phyloP scores from a whole-genome alignment of 2,797 vertebrate genomes.

The Acropternis orthonyx region DNA sequence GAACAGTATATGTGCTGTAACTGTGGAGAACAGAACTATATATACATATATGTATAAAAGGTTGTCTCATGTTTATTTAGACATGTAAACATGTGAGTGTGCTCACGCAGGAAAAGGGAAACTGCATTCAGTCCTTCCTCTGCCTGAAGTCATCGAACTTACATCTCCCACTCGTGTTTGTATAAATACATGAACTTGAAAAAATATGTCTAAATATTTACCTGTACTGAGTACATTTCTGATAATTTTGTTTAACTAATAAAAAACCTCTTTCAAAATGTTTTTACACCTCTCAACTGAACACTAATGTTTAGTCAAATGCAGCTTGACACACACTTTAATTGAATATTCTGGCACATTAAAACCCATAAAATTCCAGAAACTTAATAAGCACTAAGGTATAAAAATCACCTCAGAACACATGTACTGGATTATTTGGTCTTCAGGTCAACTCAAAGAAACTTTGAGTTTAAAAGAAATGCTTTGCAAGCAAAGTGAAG shows the following conservation, averaged over 20 bases:
- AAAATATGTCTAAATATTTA: conserved; percentile 16
- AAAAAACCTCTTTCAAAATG: conserved; percentile 16
- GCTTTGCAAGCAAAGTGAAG: not conserved
- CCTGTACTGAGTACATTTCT: not conserved
- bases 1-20: not conserved
- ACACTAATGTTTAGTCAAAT: not conserved
- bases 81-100: not conserved
- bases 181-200: not conserved
- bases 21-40: not conserved
- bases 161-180: not conserved
- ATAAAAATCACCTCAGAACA: not conserved
- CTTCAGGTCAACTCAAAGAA: not conserved
- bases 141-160: not conserved
- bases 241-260: conserved; percentile 14
- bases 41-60: not conserved
- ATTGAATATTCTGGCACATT: not conserved
- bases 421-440: not conserved
- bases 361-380: not conserved
- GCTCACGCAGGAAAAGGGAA: not conserved
- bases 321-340: not conserved
- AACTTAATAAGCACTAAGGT: not conserved
- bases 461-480: not conserved
- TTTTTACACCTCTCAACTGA: not conserved
- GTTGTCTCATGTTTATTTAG: not conserved
- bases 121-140: not conserved